A percentile compares a stretch with the other conserved stretches of the same genome.
These are phyloP conservation scores for Chlamydotis undulata DNA, from an alignment of 2,113 vertebrate species.

Conservation along the genomic window DNA sequence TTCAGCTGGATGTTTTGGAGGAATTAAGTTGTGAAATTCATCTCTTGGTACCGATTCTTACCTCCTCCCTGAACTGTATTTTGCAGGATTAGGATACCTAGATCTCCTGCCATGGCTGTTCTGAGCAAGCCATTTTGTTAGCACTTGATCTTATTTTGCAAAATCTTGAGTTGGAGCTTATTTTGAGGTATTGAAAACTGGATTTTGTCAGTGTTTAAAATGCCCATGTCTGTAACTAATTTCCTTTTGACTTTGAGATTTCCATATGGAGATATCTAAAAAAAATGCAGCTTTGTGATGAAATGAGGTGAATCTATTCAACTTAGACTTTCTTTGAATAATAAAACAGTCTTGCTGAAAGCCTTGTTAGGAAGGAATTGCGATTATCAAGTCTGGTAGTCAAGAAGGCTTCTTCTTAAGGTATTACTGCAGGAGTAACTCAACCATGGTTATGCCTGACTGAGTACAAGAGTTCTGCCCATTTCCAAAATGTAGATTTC, in stretches of 20 bases:
- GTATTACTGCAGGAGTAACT: neutral
- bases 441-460: slow-evolving; percentile 4
- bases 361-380: slow-evolving; percentile 15
- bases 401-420: neutral
- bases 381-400: neutral
- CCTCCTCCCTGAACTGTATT: neutral
- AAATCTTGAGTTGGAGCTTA: neutral
- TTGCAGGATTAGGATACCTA: neutral
- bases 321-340: neutral
- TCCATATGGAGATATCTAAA: neutral
- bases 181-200: neutral
- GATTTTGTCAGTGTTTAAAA: neutral
- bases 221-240: neutral
- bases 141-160: neutral
- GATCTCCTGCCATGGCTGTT: neutral
- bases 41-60: neutral
- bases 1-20: neutral
- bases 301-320: neutral
- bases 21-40: neutral
- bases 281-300: neutral
- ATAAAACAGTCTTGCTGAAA: neutral
- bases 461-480: neutral
- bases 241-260: neutral
- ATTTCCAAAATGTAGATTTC: slow-evolving; percentile 4
- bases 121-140: neutral